A percentile compares a stretch with the other conserved stretches of the same genome.
Conservation (phyloP, 1,140 invertebrate species). For the Armadillidium nasatum region DNA sequence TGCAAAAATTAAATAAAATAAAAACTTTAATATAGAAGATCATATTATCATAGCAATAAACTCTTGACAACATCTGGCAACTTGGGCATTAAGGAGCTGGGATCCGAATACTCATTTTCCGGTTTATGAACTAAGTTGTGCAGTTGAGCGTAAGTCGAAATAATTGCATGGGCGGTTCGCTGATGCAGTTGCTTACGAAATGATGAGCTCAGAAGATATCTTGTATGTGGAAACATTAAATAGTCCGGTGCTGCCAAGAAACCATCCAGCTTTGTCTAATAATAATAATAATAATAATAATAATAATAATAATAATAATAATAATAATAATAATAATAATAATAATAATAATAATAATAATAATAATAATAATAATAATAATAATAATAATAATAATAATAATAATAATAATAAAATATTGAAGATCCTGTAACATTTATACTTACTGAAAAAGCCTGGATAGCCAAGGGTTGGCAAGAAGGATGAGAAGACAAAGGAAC, state of each 20-base stretch:
- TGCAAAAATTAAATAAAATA: too few relatives aligned
- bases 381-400: not conserved
- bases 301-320: too few relatives aligned
- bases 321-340: too few relatives aligned
- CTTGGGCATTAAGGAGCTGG: not conserved
- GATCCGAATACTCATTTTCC: not conserved
- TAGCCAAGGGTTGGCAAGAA: not conserved
- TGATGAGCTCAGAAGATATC: not conserved
- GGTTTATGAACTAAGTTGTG: not conserved
- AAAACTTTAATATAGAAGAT: too few relatives aligned
- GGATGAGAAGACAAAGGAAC: not conserved
- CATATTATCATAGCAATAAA: not conserved
- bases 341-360: too few relatives aligned
- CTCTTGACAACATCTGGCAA: slow-evolving; percentile 2
- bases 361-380: too few relatives aligned
- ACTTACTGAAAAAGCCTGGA: not conserved
- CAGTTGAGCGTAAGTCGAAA: not conserved
- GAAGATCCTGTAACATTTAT: not conserved
- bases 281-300: not conserved
- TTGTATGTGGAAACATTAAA: not conserved
- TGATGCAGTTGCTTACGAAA: not conserved
- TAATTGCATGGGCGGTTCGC: not conserved
- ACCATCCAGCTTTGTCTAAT: slow-evolving; percentile 1
- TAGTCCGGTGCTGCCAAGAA: not conserved
- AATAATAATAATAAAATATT: not conserved